Evolutionary conservation across 2,888 invertebrate genomes (phyloP).

Genomic region (Willowsia nigromaculata): DNA sequence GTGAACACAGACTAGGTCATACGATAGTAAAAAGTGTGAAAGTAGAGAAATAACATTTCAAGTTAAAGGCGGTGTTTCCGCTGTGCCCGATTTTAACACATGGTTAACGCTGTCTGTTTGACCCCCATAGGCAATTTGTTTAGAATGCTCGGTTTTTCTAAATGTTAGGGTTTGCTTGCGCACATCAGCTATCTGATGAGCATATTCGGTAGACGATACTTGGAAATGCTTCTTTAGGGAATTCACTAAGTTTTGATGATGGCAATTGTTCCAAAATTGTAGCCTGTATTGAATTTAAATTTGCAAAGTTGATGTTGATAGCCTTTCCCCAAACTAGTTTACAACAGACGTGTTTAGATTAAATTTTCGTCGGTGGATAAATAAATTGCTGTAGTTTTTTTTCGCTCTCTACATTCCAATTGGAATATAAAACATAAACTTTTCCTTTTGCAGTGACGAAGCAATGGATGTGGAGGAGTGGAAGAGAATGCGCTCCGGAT

Average conservation of each 20-base stretch:
- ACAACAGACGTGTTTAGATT: too few species aligned
- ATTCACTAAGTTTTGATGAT: background rate
- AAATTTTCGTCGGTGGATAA: too few species aligned
- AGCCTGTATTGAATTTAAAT: background rate
- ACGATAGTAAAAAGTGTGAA: background rate
- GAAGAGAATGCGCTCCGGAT: constrained; percentile 89
- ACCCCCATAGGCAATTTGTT: constrained; percentile 7
- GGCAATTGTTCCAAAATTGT: background rate
- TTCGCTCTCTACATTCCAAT: background rate
- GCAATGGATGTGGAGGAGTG: constrained; percentile 86
- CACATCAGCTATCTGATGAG: background rate
- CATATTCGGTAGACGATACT: background rate
- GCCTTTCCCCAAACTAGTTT: background rate
- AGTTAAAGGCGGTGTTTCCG: background rate
- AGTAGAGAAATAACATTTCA: background rate
- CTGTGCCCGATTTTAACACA: background rate
- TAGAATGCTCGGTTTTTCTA: background rate
- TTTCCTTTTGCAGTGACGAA: constrained; percentile 86
- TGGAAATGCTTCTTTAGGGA: background rate
- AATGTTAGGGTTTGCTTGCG: background rate
- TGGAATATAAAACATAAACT: background rate
- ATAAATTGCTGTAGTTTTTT: too few species aligned
- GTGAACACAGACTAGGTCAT: background rate
- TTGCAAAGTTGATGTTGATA: background rate
- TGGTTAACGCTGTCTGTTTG: background rate